A percentile compares a stretch with the other conserved stretches of the same genome.
Conservation (phyloP, 2,113 vertebrate genomes). For the Ibidorhyncha struthersii region DNA sequence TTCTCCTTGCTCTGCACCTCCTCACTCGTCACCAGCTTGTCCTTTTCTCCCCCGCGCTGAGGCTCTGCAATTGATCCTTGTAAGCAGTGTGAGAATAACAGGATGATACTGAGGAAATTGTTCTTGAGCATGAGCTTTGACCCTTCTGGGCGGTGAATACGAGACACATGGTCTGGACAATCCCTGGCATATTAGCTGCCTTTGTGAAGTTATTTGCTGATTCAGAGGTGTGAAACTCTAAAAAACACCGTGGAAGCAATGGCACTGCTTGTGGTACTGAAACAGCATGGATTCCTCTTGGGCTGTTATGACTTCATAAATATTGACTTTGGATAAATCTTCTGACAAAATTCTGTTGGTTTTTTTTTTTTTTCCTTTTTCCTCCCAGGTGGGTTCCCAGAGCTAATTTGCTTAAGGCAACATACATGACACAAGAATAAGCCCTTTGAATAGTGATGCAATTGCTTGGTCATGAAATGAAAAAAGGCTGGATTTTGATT, state of each 20-base stretch:
- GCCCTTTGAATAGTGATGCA: conserved; percentile 25
- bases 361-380: not conserved
- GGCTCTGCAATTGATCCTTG: not conserved
- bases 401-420: conserved; percentile 40
- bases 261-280: conserved; percentile 53
- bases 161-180: not conserved
- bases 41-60: not conserved
- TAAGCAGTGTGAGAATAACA: not conserved
- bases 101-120: not conserved
- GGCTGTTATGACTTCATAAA: conserved; percentile 7
- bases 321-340: conserved; percentile 64
- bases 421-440: conserved; percentile 28
- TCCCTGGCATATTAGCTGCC: not conserved
- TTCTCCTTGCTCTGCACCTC: not conserved
- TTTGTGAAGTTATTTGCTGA: conserved; percentile 51
- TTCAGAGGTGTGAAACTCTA: conserved; percentile 50
- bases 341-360: conserved; percentile 22
- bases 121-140: not conserved
- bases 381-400: conserved; percentile 29
- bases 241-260: conserved; percentile 24
- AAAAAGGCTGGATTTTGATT: conserved; percentile 4
- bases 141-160: not conserved
- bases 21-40: not conserved
- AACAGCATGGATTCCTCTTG: conserved; percentile 26
- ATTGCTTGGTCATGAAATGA: conserved; percentile 17